These are phyloP conservation scores for Rhamnusium bicolor DNA, from an alignment of 2,888 invertebrate species.

Conservation along the genomic window DNA sequence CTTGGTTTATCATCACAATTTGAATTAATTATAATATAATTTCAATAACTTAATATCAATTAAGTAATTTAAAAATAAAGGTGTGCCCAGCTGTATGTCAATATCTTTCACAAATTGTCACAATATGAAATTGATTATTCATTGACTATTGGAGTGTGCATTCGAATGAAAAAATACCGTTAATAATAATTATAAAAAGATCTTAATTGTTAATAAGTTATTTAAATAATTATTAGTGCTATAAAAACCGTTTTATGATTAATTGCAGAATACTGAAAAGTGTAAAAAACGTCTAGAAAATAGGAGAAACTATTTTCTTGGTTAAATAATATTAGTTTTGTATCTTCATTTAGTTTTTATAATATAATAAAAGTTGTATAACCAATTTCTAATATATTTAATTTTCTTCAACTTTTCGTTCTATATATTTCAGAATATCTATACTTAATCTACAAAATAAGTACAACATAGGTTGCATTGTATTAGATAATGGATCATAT, in stretches of 20 bases:
- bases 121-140: slow-evolving; percentile 31
- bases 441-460: not conserved
- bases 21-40: slow-evolving; percentile 52
- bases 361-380: not conserved
- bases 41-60: slow-evolving; percentile 52
- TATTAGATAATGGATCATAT: not conserved
- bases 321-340: no score
- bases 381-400: not conserved
- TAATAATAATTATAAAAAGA: not conserved
- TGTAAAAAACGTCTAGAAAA: no score
- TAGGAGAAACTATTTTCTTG: no score
- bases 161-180: not conserved
- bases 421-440: not conserved
- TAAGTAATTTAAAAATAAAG: slow-evolving; percentile 35
- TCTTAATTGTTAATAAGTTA: not conserved
- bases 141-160: not conserved
- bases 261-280: no score
- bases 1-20: slow-evolving; percentile 25
- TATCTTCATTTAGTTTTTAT: not conserved
- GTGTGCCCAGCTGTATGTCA: slow-evolving; percentile 26
- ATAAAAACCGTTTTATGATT: no score
- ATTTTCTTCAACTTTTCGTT: not conserved
- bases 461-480: not conserved
- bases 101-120: slow-evolving; percentile 29
- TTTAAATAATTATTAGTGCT: no score